These are phyloP conservation scores for Odontamblyopus rebecca DNA, from an alignment of 2,797 vertebrate species.

Conservation along the genomic window DNA sequence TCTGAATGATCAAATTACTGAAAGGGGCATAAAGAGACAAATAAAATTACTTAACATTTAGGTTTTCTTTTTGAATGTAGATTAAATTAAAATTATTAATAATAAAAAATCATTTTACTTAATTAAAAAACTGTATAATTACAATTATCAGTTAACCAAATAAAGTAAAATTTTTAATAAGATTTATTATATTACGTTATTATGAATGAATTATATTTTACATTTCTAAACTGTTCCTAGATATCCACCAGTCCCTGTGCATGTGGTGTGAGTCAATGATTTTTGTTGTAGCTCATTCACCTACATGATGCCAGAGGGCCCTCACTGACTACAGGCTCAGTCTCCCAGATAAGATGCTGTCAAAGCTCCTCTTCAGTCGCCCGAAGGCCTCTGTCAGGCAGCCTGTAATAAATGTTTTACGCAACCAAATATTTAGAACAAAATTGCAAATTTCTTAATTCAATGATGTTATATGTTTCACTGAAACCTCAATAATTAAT, in stretches of 20 bases:
- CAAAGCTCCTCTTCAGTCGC: conserved; percentile 33
- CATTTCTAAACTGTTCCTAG: conserved; percentile 1
- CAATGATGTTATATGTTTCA: not conserved
- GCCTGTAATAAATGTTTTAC: conserved; percentile 22
- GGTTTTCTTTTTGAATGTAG: no score
- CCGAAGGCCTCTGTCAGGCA: conserved; percentile 27
- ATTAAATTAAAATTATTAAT: no score
- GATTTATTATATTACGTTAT: no score
- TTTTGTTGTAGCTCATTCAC: conserved; percentile 17
- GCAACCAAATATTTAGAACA: conserved; percentile 15
- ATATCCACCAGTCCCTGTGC: conserved; percentile 4
- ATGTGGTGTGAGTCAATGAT: conserved; percentile 7
- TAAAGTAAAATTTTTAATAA: not conserved
- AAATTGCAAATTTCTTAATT: not conserved
- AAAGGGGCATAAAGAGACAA: no score
- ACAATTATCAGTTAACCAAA: not conserved
- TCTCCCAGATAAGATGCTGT: conserved; percentile 32
- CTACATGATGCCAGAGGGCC: conserved; percentile 21
- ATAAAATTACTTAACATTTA: no score
- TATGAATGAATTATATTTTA: no score
- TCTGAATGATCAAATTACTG: no score
- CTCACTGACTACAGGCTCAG: conserved; percentile 19
- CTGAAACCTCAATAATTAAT: not conserved
- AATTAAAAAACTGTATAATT: no score
- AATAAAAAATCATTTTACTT: no score